These are phyloP conservation scores for Anarrhichthys ocellatus DNA, from an alignment of 2,113 vertebrate genomes.

Conservation along the genomic window DNA sequence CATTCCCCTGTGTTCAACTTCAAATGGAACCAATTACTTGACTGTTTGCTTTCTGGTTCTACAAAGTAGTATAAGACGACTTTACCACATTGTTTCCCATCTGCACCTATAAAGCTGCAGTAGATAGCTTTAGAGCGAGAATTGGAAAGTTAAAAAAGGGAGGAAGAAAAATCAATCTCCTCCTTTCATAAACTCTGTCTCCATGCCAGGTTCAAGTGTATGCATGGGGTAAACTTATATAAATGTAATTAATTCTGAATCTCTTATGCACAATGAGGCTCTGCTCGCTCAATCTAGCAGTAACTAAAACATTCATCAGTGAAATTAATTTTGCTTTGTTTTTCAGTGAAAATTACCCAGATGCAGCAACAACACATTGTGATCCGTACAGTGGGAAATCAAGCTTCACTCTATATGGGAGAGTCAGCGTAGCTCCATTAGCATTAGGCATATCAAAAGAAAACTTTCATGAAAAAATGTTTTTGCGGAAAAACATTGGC, in stretches of 20 bases:
- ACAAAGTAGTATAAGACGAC: slow-evolving; percentile 53
- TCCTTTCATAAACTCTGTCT: slow-evolving; percentile 9
- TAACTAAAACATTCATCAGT: slow-evolving; percentile 51
- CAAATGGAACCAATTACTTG: slow-evolving; percentile 71
- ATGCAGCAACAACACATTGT: not conserved
- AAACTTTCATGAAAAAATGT: not conserved
- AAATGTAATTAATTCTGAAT: slow-evolving; percentile 43
- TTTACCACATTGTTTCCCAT: slow-evolving; percentile 27
- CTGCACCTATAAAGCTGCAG: slow-evolving; percentile 19
- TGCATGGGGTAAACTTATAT: slow-evolving; percentile 11
- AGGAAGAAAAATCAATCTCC: not conserved
- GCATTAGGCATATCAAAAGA: not conserved
- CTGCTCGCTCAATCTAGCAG: slow-evolving; percentile 35
- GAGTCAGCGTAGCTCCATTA: not conserved
- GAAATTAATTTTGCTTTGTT: slow-evolving; percentile 43
- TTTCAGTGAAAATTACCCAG: slow-evolving; percentile 36
- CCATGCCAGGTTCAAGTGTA: not conserved
- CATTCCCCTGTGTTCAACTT: slow-evolving; percentile 66
- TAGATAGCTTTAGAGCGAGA: slow-evolving; percentile 16
- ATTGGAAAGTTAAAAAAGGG: slow-evolving; percentile 1
- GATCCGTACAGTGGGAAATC: slow-evolving; percentile 15
- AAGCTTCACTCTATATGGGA: not conserved
- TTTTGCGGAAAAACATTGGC: not conserved
- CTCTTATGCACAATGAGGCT: slow-evolving; percentile 21
- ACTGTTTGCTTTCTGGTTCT: slow-evolving; percentile 59